phyloP scores from a whole-genome alignment of 2,888 invertebrate species.

The Sicus ferrugineus region DNA sequence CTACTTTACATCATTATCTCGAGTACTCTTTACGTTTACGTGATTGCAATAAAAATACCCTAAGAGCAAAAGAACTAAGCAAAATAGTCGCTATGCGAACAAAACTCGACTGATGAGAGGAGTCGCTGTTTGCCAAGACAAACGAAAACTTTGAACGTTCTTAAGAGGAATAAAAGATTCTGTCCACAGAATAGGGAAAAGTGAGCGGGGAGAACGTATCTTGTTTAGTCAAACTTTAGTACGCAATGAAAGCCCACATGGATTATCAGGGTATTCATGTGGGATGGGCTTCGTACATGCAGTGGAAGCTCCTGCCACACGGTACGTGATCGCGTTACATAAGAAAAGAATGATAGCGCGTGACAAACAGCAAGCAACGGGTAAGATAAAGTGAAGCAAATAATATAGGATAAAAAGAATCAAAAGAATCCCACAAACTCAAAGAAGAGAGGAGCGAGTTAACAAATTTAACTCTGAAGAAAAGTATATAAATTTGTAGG shows the following conservation, averaged over 20 bases:
- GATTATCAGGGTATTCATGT: neutral
- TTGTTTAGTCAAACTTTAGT: neutral
- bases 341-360: constrained; percentile 19
- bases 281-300: neutral
- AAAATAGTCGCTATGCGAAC: neutral
- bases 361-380: constrained; percentile 11
- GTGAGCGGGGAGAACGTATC: neutral
- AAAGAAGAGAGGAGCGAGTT: neutral
- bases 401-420: constrained; percentile 2
- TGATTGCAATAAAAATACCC: constrained; percentile 15
- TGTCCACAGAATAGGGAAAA: too few relatives aligned
- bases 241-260: neutral
- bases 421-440: neutral
- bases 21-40: constrained; percentile 7
- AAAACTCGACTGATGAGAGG: constrained; percentile 12
- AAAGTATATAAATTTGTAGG: too few relatives aligned
- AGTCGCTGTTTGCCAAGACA: neutral
- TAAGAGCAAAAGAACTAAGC: neutral
- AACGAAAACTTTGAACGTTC: constrained; percentile 2
- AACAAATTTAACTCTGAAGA: too few relatives aligned
- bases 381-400: neutral
- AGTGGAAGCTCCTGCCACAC: neutral
- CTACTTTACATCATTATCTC: constrained; percentile 16
- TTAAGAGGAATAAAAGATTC: neutral
- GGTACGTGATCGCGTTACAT: constrained; percentile 23